phyloP scores from a whole-genome alignment of 1,140 invertebrate genomes.

The Ostrea denselamellosa region DNA sequence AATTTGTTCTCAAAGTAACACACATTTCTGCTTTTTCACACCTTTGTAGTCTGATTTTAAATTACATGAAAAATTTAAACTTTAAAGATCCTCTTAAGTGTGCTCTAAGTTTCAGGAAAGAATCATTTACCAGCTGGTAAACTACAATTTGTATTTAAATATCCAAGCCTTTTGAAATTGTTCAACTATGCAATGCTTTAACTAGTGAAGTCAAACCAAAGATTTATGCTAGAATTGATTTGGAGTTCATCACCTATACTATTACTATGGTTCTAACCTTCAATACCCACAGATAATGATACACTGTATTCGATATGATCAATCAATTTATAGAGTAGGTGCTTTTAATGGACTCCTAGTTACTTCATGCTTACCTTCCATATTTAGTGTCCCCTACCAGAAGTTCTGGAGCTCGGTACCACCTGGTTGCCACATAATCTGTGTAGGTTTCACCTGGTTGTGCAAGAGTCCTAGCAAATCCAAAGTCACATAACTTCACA shows the following conservation, averaged over 20 bases:
- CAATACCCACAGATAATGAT: not conserved
- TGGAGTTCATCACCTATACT: not conserved
- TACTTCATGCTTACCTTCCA: conserved; percentile 71
- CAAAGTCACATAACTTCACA: conserved; percentile 93
- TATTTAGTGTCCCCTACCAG: conserved; percentile 85
- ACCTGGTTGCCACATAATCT: conserved; percentile 99
- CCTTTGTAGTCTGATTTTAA: too few species aligned
- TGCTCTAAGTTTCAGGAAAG: too few species aligned
- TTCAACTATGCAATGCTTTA: not conserved
- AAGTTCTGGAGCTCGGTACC: conserved; percentile 98
- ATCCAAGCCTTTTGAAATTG: not conserved
- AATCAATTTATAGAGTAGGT: not conserved
- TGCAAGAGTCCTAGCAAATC: conserved; percentile 86
- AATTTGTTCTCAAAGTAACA: too few species aligned
- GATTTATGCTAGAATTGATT: conserved; percentile 4
- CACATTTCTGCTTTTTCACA: too few species aligned
- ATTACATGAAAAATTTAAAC: too few species aligned
- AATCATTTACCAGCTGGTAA: not conserved
- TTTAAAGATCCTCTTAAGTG: too few species aligned
- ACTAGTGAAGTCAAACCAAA: conserved; percentile 14
- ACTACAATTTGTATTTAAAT: conserved; percentile 1
- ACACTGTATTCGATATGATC: not conserved
- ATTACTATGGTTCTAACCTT: not conserved
- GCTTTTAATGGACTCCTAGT: not conserved
- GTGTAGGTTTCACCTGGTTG: conserved; percentile 97